A percentile compares a stretch with the other conserved stretches of the same genome.
These are phyloP conservation scores for Aptenodytes forsteri DNA, from an alignment of 2,113 vertebrate genomes.

Conservation along the genomic window DNA sequence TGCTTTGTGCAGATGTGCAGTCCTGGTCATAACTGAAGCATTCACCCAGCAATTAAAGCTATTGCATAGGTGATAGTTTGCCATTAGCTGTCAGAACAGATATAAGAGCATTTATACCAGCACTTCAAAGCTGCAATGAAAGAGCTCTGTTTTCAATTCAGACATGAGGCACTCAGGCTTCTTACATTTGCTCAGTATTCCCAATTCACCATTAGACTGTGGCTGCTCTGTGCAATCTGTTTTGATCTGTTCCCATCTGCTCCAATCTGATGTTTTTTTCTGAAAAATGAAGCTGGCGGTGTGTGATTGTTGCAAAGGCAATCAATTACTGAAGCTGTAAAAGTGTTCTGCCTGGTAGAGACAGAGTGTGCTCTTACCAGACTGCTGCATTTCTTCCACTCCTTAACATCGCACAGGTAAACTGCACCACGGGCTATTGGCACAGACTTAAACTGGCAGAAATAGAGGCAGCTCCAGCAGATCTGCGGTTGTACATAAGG, in stretches of 20 bases:
- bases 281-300: conserved; percentile 15
- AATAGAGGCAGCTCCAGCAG: background rate
- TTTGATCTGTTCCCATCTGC: conserved; percentile 58
- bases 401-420: background rate
- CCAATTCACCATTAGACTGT: background rate
- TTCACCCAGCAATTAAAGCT: background rate
- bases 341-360: background rate
- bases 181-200: conserved; percentile 33
- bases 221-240: conserved; percentile 43
- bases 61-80: background rate
- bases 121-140: background rate
- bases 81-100: background rate
- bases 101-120: background rate
- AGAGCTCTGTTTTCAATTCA: background rate
- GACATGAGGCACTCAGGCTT: background rate
- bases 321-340: conserved; percentile 26
- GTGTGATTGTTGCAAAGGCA: conserved; percentile 23
- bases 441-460: background rate
- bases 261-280: background rate
- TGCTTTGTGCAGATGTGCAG: background rate
- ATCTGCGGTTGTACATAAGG: background rate
- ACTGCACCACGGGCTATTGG: background rate
- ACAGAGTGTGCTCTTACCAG: background rate
- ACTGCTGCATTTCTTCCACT: background rate
- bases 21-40: background rate